Percentiles rank a stretch among this genome's conserved stretches.
Conservation (phyloP, 2,888 invertebrate species). For the Conops quadrifasciatus region DNA sequence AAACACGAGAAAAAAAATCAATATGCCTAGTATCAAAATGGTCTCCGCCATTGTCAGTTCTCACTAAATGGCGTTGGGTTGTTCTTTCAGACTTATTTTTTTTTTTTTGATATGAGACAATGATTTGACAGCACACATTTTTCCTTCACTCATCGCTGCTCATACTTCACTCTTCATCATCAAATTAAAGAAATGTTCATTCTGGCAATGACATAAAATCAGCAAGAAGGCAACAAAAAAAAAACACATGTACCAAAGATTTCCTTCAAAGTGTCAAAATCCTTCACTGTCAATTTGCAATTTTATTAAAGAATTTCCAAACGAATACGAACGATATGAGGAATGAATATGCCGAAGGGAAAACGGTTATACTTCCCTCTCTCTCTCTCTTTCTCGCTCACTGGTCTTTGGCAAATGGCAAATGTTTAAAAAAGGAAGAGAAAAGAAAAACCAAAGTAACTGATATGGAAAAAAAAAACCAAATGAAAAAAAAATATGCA, state of each 20-base stretch:
- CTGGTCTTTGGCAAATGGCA: neutral
- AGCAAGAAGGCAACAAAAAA: too few relatives aligned
- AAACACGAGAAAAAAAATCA: too few relatives aligned
- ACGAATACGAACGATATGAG: slow-evolving; percentile 49
- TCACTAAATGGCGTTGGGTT: neutral
- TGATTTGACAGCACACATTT: neutral
- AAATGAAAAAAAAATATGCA: slow-evolving; percentile 22
- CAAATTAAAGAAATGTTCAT: slow-evolving; percentile 17
- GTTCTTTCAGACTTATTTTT: neutral
- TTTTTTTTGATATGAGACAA: neutral
- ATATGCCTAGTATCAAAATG: too few relatives aligned
- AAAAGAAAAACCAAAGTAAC: neutral
- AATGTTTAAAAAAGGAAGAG: neutral
- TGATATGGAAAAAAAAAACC: neutral
- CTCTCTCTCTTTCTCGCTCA: too few relatives aligned
- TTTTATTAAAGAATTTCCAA: slow-evolving; percentile 53
- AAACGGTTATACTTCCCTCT: too few relatives aligned
- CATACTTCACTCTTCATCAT: slow-evolving; percentile 5
- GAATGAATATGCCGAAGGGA: slow-evolving; percentile 27
- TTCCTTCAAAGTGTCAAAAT: slow-evolving; percentile 58
- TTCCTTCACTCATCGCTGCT: neutral
- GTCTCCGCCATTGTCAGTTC: too few relatives aligned
- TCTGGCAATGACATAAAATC: too few relatives aligned
- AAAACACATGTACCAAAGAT: slow-evolving; percentile 24
- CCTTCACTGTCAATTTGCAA: slow-evolving; percentile 61